Evolutionary conservation across 2,113 vertebrate genomes (phyloP), one percentile per base, ranked within the genome.

Genomic region (Oenanthe oenanthe): DNA sequence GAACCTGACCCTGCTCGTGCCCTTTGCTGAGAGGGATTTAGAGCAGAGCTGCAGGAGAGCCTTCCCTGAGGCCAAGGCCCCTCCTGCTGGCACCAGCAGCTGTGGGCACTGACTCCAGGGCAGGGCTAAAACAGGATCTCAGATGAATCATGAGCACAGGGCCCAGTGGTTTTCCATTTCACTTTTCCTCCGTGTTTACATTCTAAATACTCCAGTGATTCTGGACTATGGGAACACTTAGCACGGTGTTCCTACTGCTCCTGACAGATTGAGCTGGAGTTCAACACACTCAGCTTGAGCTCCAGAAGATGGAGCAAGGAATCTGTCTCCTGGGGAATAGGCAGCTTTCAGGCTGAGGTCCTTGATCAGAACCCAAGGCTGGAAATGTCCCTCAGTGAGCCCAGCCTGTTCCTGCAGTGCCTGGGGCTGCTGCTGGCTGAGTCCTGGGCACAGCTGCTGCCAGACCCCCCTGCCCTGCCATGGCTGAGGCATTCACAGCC

Each of bases 381-480:
- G 74, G 82, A 34, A 67, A 48, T 2, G 40, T 28, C 56, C 56
- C 56, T 65, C 48, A 15, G 7, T 10, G 78, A 75, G 68, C 32
- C 0, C 0, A 43, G 60, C 22, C 63, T 45, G 42, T 34, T 7
- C 24, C 71, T 3, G 1, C 3, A 8, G 4, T 1, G 34, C 16
- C 72, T 32, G 4, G 22, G 24, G 76, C 79, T 53, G 79, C 12
- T 8, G 7, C 6, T 3, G 5, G 56, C 88, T 47, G 71, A 47
- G 74, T 3, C 13, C 12, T 2, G 3, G 47, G 38, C 32, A 29
- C 54, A 76, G 32, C 73, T 45, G 51, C 7, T n/a, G 24, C 56
- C n/a, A 19, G 42, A 25, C 10, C n/a, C 29, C 86, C 7, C 50
- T 16, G 71, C 7, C 32, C 72, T 83, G 84, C 81, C 26, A 1